Base-by-base conservation (phyloP, 2,888 invertebrate species). In the Hoplodrina ambigua region DNA sequence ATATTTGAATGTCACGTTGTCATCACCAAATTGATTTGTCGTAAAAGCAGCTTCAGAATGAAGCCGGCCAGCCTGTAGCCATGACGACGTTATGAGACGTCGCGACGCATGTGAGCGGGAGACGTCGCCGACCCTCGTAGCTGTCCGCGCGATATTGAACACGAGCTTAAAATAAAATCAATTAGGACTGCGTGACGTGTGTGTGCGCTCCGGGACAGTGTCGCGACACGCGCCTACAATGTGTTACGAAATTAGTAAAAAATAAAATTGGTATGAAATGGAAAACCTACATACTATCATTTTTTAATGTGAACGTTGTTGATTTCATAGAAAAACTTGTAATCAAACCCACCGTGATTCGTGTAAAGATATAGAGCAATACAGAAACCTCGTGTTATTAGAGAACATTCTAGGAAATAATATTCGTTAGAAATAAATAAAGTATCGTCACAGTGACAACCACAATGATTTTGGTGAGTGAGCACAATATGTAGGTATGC, bases 131-230 rank as follows among this genome's bases (percentile, higher is more conserved):
- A 77, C 81, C 78, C 78, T 77, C 72, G 69, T 69, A 20, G 19
- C 80, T 33, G 56, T 50, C 59, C 37, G 25, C 41, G 19, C 59
- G 20, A 60, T 70, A 70, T 83, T 67, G 53, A 63, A 53, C 30
- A 41, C 25, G 25, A 55, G 57, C 80, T 59, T 80, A 68, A 81
- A 82, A 75, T 82, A 72, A 68, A 79, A 82, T 69, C 72, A 75
- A 82, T 82, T 81, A 75, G 64, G 37, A 37, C 8, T 37, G 60
- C 52, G 11, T 37, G 49, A 25, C 50, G 57, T 25, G 54, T 49
- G 20, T 19, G 30, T 49, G 37, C 41, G 11, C 55, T 50, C 50
- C 2, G 62, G 56, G 50, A 46, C 65, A 41, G 20, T 52, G 65
- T 33, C 19, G 44, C 44, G 63, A 59, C 52, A 44, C 13, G 11